A percentile compares a stretch with the other conserved stretches of the same genome.
These are phyloP conservation scores for Hypomesus transpacificus DNA, from an alignment of 2,113 vertebrate species.

Conservation along the genomic window DNA sequence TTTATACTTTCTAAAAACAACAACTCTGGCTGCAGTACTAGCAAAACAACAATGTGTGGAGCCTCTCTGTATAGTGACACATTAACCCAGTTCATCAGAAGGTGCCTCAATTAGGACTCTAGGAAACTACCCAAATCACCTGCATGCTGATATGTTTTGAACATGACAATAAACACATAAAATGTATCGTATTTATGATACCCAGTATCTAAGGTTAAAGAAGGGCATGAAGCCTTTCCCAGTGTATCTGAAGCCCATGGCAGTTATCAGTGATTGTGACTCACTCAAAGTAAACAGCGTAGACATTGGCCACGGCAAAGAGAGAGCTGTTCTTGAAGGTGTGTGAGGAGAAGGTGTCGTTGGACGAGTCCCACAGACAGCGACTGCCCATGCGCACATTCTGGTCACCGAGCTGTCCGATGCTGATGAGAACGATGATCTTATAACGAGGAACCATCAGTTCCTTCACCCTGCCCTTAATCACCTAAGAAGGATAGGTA, in stretches of 20 bases:
- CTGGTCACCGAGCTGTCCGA: slow-evolving; percentile 80
- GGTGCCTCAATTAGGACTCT: not conserved
- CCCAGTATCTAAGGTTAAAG: not conserved
- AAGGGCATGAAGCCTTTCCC: not conserved
- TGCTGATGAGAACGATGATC: slow-evolving; percentile 77
- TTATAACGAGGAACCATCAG: slow-evolving; percentile 83
- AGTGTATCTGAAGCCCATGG: not conserved
- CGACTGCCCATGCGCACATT: slow-evolving; percentile 81
- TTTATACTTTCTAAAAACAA: not conserved
- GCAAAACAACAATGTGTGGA: not conserved
- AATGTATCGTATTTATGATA: not conserved
- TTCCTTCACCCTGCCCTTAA: slow-evolving; percentile 81
- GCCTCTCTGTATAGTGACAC: not conserved
- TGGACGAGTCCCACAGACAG: slow-evolving; percentile 83
- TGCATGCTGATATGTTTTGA: not conserved
- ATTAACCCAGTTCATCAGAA: not conserved
- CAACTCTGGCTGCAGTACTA: not conserved
- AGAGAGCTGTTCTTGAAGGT: slow-evolving; percentile 83
- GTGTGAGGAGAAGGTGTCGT: slow-evolving; percentile 74
- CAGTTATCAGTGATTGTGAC: not conserved
- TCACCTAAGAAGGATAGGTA: slow-evolving; percentile 64
- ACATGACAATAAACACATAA: not conserved
- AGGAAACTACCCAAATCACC: too few relatives aligned
- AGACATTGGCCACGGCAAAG: slow-evolving; percentile 82
- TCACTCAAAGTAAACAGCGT: slow-evolving; percentile 83